These are phyloP conservation scores for Micrastur ruficollis DNA, from an alignment of 2,797 vertebrate genomes.

Conservation along the genomic window DNA sequence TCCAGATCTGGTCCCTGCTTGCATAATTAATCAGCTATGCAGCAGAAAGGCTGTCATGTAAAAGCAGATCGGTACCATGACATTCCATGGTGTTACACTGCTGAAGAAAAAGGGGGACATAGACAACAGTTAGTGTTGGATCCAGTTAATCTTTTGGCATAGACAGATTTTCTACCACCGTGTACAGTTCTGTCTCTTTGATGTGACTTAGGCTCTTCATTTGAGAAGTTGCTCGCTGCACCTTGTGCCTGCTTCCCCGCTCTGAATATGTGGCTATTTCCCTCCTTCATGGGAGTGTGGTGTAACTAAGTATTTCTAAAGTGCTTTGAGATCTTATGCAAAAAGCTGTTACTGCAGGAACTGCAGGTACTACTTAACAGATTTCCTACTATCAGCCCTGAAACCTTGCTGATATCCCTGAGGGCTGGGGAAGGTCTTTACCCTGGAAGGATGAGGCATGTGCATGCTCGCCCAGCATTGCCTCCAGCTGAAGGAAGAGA, in stretches of 20 bases:
- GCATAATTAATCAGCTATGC: background rate
- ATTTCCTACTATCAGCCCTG: background rate
- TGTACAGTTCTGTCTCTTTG: background rate
- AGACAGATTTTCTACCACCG: background rate
- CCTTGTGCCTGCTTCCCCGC: background rate
- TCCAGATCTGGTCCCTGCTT: background rate
- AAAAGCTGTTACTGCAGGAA: background rate
- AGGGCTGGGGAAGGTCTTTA: background rate
- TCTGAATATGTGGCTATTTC: fast-evolving
- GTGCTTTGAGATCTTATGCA: background rate
- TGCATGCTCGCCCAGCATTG: background rate
- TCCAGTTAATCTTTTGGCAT: background rate
- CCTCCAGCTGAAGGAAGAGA: background rate
- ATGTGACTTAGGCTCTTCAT: background rate
- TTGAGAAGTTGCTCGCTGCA: background rate
- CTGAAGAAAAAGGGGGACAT: background rate
- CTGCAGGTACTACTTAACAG: background rate
- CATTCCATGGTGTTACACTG: background rate
- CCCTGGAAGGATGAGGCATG: background rate
- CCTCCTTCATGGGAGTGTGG: background rate
- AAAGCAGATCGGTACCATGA: background rate
- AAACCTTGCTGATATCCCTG: background rate
- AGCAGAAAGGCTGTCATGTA: background rate
- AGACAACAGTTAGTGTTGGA: background rate
- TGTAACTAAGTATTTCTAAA: slow-evolving; percentile 21